These are phyloP conservation scores for Siphamia tubifer DNA, from an alignment of 2,113 vertebrate genomes.

Conservation along the genomic window DNA sequence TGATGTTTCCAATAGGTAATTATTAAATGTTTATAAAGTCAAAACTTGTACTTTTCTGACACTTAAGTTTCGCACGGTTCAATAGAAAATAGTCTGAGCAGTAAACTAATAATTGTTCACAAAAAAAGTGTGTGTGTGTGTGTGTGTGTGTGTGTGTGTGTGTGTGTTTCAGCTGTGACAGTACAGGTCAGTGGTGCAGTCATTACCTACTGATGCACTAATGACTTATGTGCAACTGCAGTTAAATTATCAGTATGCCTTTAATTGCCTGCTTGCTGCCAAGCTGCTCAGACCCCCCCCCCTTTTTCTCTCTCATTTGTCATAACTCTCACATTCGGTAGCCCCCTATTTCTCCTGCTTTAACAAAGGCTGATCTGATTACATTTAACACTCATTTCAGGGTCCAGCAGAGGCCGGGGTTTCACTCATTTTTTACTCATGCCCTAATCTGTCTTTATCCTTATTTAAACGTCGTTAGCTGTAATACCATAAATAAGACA, in stretches of 20 bases:
- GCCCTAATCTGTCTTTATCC: conserved; percentile 21
- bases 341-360: conserved; percentile 8
- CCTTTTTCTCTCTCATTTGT: conserved; percentile 1
- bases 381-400: conserved; percentile 17
- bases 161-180: no score
- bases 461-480: conserved; percentile 33
- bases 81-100: no score
- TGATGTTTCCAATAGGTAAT: no score
- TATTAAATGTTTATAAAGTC: no score
- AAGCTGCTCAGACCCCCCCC: neutral
- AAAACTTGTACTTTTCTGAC: no score
- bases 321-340: conserved; percentile 9
- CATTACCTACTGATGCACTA: conserved; percentile 4
- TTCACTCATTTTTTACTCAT: conserved; percentile 6
- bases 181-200: neutral
- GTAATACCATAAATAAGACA: conserved; percentile 44
- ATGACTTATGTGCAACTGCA: neutral
- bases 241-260: conserved; percentile 8
- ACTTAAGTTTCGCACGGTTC: no score
- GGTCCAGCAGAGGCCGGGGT: conserved; percentile 7
- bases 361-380: conserved; percentile 14
- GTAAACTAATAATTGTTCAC: no score
- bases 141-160: no score
- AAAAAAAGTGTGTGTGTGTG: no score
- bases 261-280: conserved; percentile 32